Percentiles rank a stretch among this genome's conserved stretches.
Evolutionary conservation across 2,113 vertebrate species (phyloP).

Genomic region (Coryphaenoides rupestris): DNA sequence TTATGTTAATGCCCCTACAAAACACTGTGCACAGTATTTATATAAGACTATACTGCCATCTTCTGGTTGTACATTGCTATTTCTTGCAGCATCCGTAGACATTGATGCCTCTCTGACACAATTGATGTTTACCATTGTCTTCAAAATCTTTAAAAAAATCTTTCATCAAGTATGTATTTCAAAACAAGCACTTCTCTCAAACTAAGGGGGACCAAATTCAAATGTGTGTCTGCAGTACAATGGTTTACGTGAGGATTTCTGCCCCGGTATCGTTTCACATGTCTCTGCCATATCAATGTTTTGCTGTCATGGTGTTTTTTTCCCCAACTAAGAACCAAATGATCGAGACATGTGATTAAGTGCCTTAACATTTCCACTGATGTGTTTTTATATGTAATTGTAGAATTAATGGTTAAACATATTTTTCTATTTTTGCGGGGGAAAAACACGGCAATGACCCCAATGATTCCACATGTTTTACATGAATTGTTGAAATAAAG

Average conservation of each 20-base stretch:
- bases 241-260: neutral
- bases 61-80: constrained; percentile 41
- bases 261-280: constrained; percentile 23
- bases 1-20: constrained; percentile 4
- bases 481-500: constrained; percentile 59
- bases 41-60: constrained; percentile 53
- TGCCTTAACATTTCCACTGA: constrained; percentile 72
- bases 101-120: too few relatives aligned
- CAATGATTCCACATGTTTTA: constrained; percentile 50
- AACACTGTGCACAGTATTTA: constrained; percentile 4
- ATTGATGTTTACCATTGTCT: neutral
- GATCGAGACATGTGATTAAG: constrained; percentile 58
- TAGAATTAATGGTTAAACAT: constrained; percentile 56
- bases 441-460: constrained; percentile 32
- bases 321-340: constrained; percentile 60
- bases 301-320: constrained; percentile 13
- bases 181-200: constrained; percentile 36
- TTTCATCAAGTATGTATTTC: constrained; percentile 34
- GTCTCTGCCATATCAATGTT: constrained; percentile 1
- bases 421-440: constrained; percentile 61
- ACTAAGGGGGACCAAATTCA: constrained; percentile 56
- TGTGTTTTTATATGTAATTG: constrained; percentile 54
- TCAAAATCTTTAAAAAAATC: constrained; percentile 8
- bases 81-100: neutral
- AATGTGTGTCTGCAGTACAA: neutral